Conservation (phyloP, 2,888 invertebrate species). For the Pogonocherus hispidulus region DNA sequence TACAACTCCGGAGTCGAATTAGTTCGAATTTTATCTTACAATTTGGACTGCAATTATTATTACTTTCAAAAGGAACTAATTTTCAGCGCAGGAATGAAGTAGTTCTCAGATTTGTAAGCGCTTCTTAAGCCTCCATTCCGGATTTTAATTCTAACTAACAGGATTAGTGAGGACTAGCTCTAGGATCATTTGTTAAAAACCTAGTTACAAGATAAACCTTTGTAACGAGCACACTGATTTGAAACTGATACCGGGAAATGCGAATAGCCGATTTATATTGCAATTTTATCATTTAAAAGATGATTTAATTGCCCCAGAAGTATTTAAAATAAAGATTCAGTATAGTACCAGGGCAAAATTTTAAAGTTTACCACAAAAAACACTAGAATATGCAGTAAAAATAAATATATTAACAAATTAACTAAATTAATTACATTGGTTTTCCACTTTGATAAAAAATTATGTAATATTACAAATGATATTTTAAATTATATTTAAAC, state of each 20-base stretch:
- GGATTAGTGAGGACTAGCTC: constrained; percentile 46
- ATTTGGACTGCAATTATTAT: constrained; percentile 27
- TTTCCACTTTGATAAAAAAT: too few species aligned
- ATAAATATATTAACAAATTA: too few species aligned
- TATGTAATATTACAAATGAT: too few species aligned
- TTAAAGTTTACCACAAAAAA: too few species aligned
- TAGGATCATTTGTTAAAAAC: constrained; percentile 44
- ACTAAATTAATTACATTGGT: too few species aligned
- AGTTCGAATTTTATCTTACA: constrained; percentile 29
- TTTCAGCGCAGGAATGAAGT: constrained; percentile 36
- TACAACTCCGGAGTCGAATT: not conserved
- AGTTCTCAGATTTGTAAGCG: constrained; percentile 45
- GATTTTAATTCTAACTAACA: constrained; percentile 54
- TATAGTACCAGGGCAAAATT: too few species aligned
- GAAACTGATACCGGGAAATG: not conserved
- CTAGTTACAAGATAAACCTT: constrained; percentile 45
- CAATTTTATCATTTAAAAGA: too few species aligned
- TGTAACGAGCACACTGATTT: not conserved
- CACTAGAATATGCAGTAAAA: too few species aligned
- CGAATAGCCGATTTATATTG: not conserved
- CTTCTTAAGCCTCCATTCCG: constrained; percentile 43
- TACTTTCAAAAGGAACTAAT: constrained; percentile 32
- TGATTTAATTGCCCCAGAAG: too few species aligned
- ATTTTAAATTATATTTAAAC: too few species aligned
- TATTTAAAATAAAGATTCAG: too few species aligned